Evolutionary conservation across 1,140 invertebrate genomes (phyloP).

Genomic region (Alviniconcha marisindica): DNA sequence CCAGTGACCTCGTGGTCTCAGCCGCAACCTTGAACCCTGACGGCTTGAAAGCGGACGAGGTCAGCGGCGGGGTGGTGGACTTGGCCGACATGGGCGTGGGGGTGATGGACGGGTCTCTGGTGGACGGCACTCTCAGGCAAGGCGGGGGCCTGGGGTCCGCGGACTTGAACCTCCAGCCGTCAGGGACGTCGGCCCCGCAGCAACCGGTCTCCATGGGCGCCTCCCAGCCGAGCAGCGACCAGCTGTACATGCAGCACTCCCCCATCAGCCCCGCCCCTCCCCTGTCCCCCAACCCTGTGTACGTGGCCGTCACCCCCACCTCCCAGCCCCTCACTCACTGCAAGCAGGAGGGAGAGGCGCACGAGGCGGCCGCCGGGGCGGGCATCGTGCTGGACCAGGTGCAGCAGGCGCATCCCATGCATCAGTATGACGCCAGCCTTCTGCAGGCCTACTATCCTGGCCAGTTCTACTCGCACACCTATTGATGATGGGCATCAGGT

Average conservation of each 20-base stretch:
- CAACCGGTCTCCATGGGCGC: neutral
- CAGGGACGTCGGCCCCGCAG: neutral
- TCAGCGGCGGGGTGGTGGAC: slow-evolving; percentile 26
- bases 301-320: slow-evolving; percentile 34
- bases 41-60: slow-evolving; percentile 15
- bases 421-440: slow-evolving; percentile 40
- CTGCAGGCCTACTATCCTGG: slow-evolving; percentile 35
- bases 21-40: slow-evolving; percentile 22
- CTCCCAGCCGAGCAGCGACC: neutral
- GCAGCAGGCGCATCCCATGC: slow-evolving; percentile 22
- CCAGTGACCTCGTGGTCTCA: slow-evolving; percentile 22
- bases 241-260: slow-evolving; percentile 50
- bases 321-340: neutral
- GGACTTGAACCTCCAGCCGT: slow-evolving; percentile 21
- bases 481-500: too few relatives aligned
- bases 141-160: neutral
- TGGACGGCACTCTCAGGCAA: neutral
- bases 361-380: neutral
- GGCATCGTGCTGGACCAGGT: slow-evolving; percentile 6
- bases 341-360: slow-evolving; percentile 30
- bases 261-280: slow-evolving; percentile 47
- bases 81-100: slow-evolving; percentile 31
- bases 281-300: slow-evolving; percentile 24
- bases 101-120: slow-evolving; percentile 29
- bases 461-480: neutral